phyloP scores from a whole-genome alignment of 2,113 vertebrate genomes.

The Melospiza melodia region DNA sequence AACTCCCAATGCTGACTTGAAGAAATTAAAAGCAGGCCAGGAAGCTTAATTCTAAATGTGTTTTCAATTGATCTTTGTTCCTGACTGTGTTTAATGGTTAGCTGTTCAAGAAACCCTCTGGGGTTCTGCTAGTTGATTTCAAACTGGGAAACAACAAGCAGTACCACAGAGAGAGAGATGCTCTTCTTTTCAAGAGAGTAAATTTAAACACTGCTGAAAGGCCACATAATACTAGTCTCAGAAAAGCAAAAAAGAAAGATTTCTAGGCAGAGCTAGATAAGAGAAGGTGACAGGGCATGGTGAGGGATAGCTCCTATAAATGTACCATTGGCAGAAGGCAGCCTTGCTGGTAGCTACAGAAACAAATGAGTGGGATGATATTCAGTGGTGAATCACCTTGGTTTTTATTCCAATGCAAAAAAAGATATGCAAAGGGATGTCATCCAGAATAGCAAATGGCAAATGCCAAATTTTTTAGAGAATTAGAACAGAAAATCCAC shows the following conservation, averaged over 20 bases:
- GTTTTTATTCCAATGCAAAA: not conserved
- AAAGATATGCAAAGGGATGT: not conserved
- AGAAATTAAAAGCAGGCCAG: conserved; percentile 53
- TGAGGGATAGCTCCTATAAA: not conserved
- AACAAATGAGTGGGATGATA: not conserved
- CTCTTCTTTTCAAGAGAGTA: not conserved
- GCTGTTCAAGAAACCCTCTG: conserved; percentile 23
- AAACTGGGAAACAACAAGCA: not conserved
- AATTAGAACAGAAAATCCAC: not conserved
- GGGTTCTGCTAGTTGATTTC: not conserved
- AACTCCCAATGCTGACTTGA: not conserved
- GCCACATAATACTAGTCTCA: not conserved
- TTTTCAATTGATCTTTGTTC: conserved; percentile 54
- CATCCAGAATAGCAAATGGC: not conserved
- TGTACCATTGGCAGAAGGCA: not conserved
- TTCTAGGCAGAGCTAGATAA: not conserved
- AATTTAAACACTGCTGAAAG: conserved; percentile 10
- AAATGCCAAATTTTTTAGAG: not conserved
- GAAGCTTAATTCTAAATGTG: conserved; percentile 52
- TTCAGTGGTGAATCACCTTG: not conserved
- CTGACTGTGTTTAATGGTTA: conserved; percentile 15
- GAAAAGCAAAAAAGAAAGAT: not conserved
- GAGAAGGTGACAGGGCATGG: not conserved
- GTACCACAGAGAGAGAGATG: not conserved
- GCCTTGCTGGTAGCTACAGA: not conserved